Conservation (phyloP, 2,797 vertebrate genomes). For the Hydrocynus forskahlii region DNA sequence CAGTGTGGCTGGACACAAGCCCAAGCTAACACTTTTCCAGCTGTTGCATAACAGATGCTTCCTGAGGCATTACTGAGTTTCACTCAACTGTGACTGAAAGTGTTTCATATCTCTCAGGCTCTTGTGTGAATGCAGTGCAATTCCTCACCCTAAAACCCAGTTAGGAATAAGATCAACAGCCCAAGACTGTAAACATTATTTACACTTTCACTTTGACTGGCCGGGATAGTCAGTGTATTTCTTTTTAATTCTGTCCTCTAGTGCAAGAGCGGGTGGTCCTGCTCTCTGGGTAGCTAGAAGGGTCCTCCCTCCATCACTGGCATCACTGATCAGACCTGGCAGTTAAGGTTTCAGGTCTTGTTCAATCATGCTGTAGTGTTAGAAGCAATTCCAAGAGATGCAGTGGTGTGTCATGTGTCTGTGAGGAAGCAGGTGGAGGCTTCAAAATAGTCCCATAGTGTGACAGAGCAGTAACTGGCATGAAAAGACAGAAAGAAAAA, state of each 20-base stretch:
- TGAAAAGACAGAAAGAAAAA: too few relatives aligned
- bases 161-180: too few relatives aligned
- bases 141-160: neutral
- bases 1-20: neutral
- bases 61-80: neutral
- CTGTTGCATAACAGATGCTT: neutral
- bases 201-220: neutral
- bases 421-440: too few relatives aligned
- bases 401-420: too few relatives aligned
- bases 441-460: too few relatives aligned
- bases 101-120: neutral
- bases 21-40: neutral
- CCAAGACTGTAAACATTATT: neutral
- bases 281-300: neutral
- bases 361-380: too few relatives aligned
- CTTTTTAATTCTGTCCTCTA: neutral
- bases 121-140: neutral
- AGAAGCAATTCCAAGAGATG: too few relatives aligned
- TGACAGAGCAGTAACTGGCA: too few relatives aligned
- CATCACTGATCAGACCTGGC: too few relatives aligned
- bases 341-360: too few relatives aligned
- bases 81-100: neutral
- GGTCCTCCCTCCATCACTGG: too few relatives aligned
- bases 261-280: neutral
- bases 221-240: neutral